Evolutionary conservation across 2,113 vertebrate genomes (phyloP), one percentile per base, ranked within the genome.

Genomic region (Pomatostomus ruficeps): DNA sequence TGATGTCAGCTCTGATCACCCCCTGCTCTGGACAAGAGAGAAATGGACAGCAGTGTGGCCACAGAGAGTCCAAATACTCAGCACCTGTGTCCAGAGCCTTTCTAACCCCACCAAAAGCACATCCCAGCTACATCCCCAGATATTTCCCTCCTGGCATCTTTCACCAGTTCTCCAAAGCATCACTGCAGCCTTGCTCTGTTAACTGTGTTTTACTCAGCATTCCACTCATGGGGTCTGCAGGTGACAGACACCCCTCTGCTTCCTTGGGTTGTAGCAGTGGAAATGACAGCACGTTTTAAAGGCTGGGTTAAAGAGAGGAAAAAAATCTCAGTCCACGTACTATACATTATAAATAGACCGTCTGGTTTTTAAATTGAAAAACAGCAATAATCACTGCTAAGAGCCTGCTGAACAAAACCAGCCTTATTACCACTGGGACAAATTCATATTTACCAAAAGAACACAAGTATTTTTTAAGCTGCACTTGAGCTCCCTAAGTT

Each of bases 281-380:
- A 88, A 88, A 72, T 15, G 19, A 85, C 67, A 63, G 20, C 46
- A 54, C 0, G 0, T 77, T 74, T 91, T 92, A 73, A 67, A 87
- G 23, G 20, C 65, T 72, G 55, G 31, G 46, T 93, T 93, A 92
- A 92, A 88, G 84, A 57, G 72, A 87, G 52, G 42, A 25, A 66
- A 91, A 91, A 65, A 40, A 43, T n/a, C 38, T 79, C 63, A 76
- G 70, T 91, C 88, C 88, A 83, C 94, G 85, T 61, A 79, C 67
- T 45, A 43, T 54, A 73, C 70, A 71, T 65, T 94, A 96, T 95
- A 97, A 97, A 97, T 81, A 94, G 94, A 83, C n/a, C 1, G 59
- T 93, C 96, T 95, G 67, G 28, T 88, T 95, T 94, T 91, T 81
- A 91, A 95, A 84, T 85, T 88, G 91, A 94, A 85, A 97, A 92